A percentile compares a stretch with the other conserved stretches of the same genome.
phyloP scores from a whole-genome alignment of 2,888 invertebrate genomes.

The Tinea semifulvella region DNA sequence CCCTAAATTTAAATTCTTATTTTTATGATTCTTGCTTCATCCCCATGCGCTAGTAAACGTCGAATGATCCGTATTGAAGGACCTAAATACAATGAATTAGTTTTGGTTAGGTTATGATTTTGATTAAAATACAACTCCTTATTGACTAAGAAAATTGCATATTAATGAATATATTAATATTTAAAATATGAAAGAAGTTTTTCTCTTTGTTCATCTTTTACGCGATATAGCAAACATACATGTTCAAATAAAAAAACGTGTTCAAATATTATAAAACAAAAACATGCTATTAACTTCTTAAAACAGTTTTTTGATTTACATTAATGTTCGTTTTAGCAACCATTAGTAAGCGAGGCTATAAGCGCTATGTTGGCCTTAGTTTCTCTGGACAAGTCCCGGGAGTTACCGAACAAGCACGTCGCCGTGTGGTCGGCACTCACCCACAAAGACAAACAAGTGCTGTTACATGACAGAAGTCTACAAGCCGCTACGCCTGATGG shows the following conservation, averaged over 20 bases:
- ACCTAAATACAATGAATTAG: no score
- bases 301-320: neutral
- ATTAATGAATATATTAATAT: no score
- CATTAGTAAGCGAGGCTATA: conserved; percentile 46
- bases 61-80: no score
- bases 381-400: conserved; percentile 29
- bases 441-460: conserved; percentile 80
- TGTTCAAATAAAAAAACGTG: neutral
- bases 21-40: no score
- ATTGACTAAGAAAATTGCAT: no score
- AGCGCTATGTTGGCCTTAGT: conserved; percentile 41
- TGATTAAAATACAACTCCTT: no score
- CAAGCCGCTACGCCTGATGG: conserved; percentile 76
- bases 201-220: no score
- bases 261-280: neutral
- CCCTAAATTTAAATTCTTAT: no score
- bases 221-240: no score
- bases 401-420: conserved; percentile 27
- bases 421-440: conserved; percentile 75
- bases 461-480: conserved; percentile 85
- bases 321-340: conserved; percentile 31
- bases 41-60: no score
- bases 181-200: no score
- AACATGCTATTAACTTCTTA: neutral
- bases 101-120: no score